Base-by-base conservation (phyloP, 2,797 vertebrate species). In the Melanotaenia nigrans region DNA sequence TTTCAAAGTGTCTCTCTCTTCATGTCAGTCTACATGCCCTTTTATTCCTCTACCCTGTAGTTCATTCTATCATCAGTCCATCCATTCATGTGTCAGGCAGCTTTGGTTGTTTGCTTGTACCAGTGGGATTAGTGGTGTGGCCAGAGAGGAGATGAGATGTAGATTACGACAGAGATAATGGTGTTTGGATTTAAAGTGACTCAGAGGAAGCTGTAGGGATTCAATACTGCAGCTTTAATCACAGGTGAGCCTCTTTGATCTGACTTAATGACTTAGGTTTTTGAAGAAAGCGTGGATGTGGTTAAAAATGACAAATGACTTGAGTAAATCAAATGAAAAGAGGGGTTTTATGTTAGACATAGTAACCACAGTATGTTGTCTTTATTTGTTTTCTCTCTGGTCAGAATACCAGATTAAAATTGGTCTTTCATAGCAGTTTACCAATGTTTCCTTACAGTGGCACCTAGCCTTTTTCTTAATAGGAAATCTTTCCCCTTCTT, bases 161-260 rank as follows among this genome's bases (percentile, higher is more conserved):
- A 91, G 90, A 92, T 93, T 92, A 92, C 18, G 68, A 77, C 78
- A 90, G 78, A 90, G 87, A 92, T 92, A 91, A 94, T 89, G 78
- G 73, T 85, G 77, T 90, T 89, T 88, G 78, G 88, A 84, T 89
- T 91, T 87, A 87, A 76, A 79, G 73, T 78, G 68, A 82, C 66
- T 79, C 75, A 68, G 78, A 69, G 64, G 68, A 82, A 65, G 63
- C 75, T 79, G 38, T 35, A 61, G 69, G 40, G 85, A 84, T 75
- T 76, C 42, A 77, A 80, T 84, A 83, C 82, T 71, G 33, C 61
- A 73, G 78, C 38, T 85, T 91, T 87, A 88, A 88, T 90, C 81
- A 89, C 81, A 90, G 83, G 87, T 90, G 79, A 81, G 71, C 77
- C 65, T 77, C 72, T 76, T 68, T 79, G 84, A 81, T 84, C 74